phyloP scores from a whole-genome alignment of 2,888 invertebrate species.

The Acanthosoma haemorrhoidale region DNA sequence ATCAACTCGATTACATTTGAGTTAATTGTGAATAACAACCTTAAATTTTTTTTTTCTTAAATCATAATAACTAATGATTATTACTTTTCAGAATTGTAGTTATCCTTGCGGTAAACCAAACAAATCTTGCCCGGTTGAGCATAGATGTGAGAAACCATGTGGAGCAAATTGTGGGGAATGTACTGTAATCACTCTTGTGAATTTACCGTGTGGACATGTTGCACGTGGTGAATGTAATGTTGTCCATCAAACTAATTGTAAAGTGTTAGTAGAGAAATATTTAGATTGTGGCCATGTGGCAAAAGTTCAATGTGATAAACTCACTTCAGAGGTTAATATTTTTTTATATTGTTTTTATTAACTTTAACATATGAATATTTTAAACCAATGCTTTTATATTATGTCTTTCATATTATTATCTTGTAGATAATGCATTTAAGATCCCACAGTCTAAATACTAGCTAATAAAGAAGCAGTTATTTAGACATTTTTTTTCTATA shows the following conservation, averaged over 20 bases:
- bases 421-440: too few species aligned
- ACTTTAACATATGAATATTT: too few species aligned
- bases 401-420: background rate
- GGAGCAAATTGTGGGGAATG: conserved; percentile 52
- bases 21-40: background rate
- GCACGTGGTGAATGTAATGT: conserved; percentile 42
- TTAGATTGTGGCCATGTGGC: background rate
- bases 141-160: conserved; percentile 52
- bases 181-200: conserved; percentile 48
- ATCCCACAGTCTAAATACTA: too few species aligned
- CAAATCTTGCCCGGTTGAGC: conserved; percentile 50
- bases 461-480: too few species aligned
- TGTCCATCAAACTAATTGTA: background rate
- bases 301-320: background rate
- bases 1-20: too few species aligned
- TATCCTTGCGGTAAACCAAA: conserved; percentile 51
- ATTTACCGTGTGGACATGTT: conserved; percentile 51
- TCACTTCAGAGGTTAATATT: background rate
- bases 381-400: background rate
- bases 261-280: background rate
- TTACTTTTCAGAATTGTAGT: conserved; percentile 48
- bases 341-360: too few species aligned
- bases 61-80: background rate
- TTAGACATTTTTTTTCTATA: too few species aligned
- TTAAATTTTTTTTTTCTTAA: background rate